A percentile compares a stretch with the other conserved stretches of the same genome.
Conservation (phyloP, 2,113 vertebrate genomes). For the Zingel zingel region DNA sequence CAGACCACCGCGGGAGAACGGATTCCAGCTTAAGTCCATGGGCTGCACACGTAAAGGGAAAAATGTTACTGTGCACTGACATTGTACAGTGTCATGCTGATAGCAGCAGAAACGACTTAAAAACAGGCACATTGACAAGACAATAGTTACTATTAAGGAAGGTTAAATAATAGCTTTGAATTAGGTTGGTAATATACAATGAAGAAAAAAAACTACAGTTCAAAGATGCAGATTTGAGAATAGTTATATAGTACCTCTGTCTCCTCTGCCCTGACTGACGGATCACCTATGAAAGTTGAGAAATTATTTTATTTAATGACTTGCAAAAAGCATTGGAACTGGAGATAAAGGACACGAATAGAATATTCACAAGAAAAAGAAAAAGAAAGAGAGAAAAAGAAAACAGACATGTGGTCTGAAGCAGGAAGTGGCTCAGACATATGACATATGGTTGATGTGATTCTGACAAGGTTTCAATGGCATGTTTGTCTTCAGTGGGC, state of each 20-base stretch:
- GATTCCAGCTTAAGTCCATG: slow-evolving; percentile 81
- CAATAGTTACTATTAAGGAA: not conserved
- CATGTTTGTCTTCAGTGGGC: slow-evolving; percentile 31
- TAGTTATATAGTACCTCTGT: slow-evolving; percentile 53
- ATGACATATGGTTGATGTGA: slow-evolving; percentile 39
- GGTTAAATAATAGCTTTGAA: not conserved
- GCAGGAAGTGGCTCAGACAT: slow-evolving; percentile 51
- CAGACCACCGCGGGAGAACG: slow-evolving; percentile 68
- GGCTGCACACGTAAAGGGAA: slow-evolving; percentile 70
- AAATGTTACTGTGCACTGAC: not conserved
- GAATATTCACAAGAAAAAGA: not conserved
- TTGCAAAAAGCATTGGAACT: not conserved
- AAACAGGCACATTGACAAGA: not conserved
- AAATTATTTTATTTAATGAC: not conserved
- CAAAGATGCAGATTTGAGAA: not conserved
- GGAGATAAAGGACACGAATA: not conserved
- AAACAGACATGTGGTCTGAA: not conserved
- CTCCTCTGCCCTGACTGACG: slow-evolving; percentile 70
- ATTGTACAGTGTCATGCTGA: not conserved
- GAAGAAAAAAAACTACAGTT: not conserved
- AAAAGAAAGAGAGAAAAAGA: not conserved
- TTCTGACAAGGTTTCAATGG: slow-evolving; percentile 47
- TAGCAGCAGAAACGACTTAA: not conserved
- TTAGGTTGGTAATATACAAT: not conserved
- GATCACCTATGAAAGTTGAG: slow-evolving; percentile 62